Evolutionary conservation across 92 coral and sea anemone species (phyloP).

Genomic region (Pocillopora meandrina): DNA sequence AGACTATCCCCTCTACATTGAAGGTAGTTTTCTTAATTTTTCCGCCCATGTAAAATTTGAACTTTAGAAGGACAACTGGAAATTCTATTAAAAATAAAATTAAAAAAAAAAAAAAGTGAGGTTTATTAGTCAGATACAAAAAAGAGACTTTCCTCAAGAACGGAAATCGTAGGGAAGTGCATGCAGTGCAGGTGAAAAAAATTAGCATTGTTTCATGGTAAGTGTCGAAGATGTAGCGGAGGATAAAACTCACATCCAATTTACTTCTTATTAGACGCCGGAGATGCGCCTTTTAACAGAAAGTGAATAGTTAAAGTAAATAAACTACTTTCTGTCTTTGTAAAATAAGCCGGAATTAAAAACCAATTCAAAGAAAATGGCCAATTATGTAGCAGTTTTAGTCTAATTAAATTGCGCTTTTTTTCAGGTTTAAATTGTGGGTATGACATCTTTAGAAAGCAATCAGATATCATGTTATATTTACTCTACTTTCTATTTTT

Average conservation of each 20-base stretch:
- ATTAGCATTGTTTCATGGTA: background rate
- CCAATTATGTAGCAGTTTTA: slow-evolving; percentile 23
- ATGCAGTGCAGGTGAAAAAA: slow-evolving; percentile 12
- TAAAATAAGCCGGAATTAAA: slow-evolving; percentile 15
- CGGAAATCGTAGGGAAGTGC: slow-evolving; percentile 2
- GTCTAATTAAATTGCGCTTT: slow-evolving; percentile 38
- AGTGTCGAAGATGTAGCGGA: background rate
- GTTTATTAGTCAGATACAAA: slow-evolving; percentile 11
- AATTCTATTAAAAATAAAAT: too few relatives aligned
- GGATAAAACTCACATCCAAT: background rate
- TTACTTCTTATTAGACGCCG: slow-evolving; percentile 23
- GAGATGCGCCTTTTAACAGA: background rate
- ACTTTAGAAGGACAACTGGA: too few relatives aligned
- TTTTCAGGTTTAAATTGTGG: slow-evolving; percentile 17
- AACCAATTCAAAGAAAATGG: slow-evolving; percentile 13
- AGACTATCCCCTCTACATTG: too few relatives aligned
- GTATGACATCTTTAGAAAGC: slow-evolving; percentile 16
- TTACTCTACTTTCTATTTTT: slow-evolving; percentile 12
- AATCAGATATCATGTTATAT: slow-evolving; percentile 18
- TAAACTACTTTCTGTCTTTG: background rate
- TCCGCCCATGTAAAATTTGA: too few relatives aligned
- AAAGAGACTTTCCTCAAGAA: background rate
- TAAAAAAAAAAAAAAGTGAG: background rate
- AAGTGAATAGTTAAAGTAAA: background rate
- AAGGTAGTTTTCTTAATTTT: too few relatives aligned